A percentile compares a stretch with the other conserved stretches of the same genome.
Conservation (phyloP, 2,888 invertebrate genomes). For the Uloborus plumipes region DNA sequence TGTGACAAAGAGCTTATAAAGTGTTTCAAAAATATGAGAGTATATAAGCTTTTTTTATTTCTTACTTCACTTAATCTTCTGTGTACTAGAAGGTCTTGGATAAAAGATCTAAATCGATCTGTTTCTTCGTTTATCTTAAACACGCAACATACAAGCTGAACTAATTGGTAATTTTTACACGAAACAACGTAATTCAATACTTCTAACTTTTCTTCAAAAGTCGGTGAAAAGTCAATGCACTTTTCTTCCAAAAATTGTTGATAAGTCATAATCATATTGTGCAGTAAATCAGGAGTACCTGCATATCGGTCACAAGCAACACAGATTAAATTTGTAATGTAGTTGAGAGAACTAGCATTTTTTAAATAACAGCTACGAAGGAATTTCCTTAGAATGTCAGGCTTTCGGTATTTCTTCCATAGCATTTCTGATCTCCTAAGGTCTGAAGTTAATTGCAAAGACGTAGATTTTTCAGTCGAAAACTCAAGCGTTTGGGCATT, state of each 20-base stretch:
- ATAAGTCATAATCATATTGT: conserved; percentile 11
- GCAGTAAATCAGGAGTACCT: not conserved
- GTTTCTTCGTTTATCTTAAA: conserved; percentile 25
- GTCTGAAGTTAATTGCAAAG: not conserved
- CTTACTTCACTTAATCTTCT: conserved; percentile 34
- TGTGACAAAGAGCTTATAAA: not conserved
- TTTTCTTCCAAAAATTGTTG: conserved; percentile 1
- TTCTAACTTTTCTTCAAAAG: conserved; percentile 24
- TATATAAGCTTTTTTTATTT: not conserved
- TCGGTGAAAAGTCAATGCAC: not conserved
- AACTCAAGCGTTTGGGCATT: not conserved
- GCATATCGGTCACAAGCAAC: conserved; percentile 7
- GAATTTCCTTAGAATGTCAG: conserved; percentile 2
- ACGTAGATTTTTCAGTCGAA: not conserved
- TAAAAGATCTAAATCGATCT: conserved; percentile 1
- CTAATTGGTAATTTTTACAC: conserved; percentile 13
- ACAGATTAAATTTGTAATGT: conserved; percentile 16
- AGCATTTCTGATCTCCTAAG: conserved; percentile 4
- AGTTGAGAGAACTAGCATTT: conserved; percentile 14
- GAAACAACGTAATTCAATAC: conserved; percentile 13
- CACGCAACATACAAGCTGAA: conserved; percentile 14
- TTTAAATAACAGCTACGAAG: conserved; percentile 23
- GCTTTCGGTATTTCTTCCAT: conserved; percentile 6
- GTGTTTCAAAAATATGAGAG: not conserved
- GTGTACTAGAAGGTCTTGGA: conserved; percentile 16